Conservation (phyloP, 2,888 invertebrate genomes). For the Catonia carolina region DNA sequence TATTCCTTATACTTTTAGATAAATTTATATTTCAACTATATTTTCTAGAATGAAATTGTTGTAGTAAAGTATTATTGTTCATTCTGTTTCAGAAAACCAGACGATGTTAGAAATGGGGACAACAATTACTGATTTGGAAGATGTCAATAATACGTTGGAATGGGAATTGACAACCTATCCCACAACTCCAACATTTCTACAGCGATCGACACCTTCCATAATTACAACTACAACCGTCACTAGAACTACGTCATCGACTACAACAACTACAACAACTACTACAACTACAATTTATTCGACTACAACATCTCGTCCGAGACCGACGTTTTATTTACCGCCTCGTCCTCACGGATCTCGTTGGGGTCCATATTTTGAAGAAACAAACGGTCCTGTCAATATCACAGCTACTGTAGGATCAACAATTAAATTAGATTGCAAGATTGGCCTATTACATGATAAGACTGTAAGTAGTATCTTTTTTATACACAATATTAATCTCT, state of each 20-base stretch:
- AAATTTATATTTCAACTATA: no score
- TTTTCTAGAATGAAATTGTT: no score
- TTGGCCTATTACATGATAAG: slow-evolving; percentile 54
- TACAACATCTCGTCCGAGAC: slow-evolving; percentile 15
- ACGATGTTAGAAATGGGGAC: slow-evolving; percentile 14
- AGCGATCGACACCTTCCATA: neutral
- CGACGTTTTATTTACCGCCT: slow-evolving; percentile 21
- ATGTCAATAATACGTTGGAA: slow-evolving; percentile 1
- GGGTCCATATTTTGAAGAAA: slow-evolving; percentile 55
- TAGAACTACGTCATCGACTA: slow-evolving; percentile 8
- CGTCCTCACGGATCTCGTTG: slow-evolving; percentile 28
- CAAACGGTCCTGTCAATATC: slow-evolving; percentile 49
- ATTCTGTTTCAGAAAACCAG: slow-evolving; percentile 25
- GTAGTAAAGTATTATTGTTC: no score
- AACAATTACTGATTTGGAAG: neutral
- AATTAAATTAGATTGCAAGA: slow-evolving; percentile 52
- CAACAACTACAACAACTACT: slow-evolving; percentile 5
- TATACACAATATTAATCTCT: no score
- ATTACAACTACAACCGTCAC: neutral
- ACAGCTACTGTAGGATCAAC: slow-evolving; percentile 53
- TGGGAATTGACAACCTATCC: neutral
- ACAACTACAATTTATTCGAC: neutral
- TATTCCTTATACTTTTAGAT: no score
- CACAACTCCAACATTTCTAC: neutral
- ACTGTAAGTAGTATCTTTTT: slow-evolving; percentile 49